Evolutionary conservation across 2,113 vertebrate genomes (phyloP).

Genomic region (mouse (Mus musculus)): DNA sequence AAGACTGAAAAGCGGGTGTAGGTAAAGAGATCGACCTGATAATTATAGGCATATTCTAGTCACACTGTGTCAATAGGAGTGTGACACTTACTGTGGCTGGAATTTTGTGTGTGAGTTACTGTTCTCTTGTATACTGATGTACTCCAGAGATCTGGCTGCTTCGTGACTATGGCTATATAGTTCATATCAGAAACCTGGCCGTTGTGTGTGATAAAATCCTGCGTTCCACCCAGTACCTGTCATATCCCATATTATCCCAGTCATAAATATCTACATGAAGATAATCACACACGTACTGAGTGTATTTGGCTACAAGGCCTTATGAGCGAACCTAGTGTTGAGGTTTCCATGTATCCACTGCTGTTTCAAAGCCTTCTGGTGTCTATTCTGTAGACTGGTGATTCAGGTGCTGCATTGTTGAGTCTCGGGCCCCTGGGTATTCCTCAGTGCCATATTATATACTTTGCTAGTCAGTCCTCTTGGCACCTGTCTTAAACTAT

Average conservation of each 20-base stretch:
- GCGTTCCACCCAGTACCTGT: neutral
- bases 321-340: neutral
- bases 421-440: neutral
- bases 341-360: neutral
- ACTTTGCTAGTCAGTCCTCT: neutral
- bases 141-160: neutral
- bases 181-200: neutral
- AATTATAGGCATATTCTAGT: constrained; percentile 5
- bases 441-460: neutral
- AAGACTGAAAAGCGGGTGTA: constrained; percentile 24
- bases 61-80: too few relatives aligned
- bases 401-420: neutral
- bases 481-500: neutral
- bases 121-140: neutral
- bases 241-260: too few relatives aligned
- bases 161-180: neutral
- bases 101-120: neutral
- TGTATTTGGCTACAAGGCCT: constrained; percentile 42
- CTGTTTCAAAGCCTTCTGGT: neutral
- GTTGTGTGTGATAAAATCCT: neutral
- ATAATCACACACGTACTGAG: neutral
- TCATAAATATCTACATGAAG: neutral
- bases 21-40: neutral
- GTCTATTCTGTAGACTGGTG: neutral
- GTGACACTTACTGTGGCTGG: constrained; percentile 25